Percentiles rank a stretch among this genome's conserved stretches.
These are phyloP conservation scores for Aphelenchoides besseyi DNA, from an alignment of 1,140 invertebrate species.

Conservation along the genomic window DNA sequence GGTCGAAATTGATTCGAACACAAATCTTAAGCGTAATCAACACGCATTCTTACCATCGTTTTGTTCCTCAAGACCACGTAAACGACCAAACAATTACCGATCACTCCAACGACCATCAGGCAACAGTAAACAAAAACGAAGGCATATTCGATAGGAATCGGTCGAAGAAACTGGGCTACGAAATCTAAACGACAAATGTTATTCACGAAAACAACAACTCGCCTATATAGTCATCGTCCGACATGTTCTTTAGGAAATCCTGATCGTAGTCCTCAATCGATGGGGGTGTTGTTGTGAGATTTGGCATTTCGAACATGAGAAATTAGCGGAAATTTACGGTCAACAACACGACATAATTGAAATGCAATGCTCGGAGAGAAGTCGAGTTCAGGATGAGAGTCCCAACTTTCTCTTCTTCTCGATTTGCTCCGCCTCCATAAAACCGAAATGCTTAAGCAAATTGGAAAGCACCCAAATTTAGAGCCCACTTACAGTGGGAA, in stretches of 20 bases:
- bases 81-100: slow-evolving; percentile 31
- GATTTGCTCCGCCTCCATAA: too few species aligned
- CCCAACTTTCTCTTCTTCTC: too few species aligned
- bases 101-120: slow-evolving; percentile 27
- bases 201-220: background rate
- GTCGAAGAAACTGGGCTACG: slow-evolving; percentile 23
- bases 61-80: slow-evolving; percentile 26
- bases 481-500: too few species aligned
- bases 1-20: too few species aligned
- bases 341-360: too few species aligned
- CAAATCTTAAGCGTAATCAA: too few species aligned
- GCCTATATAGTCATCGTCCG: slow-evolving; percentile 21
- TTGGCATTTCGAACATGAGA: too few species aligned
- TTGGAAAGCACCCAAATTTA: too few species aligned
- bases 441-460: too few species aligned
- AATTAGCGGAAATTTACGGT: too few species aligned
- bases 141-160: slow-evolving; percentile 13
- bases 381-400: too few species aligned
- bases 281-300: background rate
- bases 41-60: slow-evolving; percentile 18
- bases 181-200: slow-evolving; percentile 11
- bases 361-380: too few species aligned
- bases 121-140: slow-evolving; percentile 27
- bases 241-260: slow-evolving; percentile 13
- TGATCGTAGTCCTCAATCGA: slow-evolving; percentile 8